Percentiles rank a stretch among this genome's conserved stretches.
phyloP scores from a whole-genome alignment of 2,797 vertebrate species.

The Scarus forsteni region DNA sequence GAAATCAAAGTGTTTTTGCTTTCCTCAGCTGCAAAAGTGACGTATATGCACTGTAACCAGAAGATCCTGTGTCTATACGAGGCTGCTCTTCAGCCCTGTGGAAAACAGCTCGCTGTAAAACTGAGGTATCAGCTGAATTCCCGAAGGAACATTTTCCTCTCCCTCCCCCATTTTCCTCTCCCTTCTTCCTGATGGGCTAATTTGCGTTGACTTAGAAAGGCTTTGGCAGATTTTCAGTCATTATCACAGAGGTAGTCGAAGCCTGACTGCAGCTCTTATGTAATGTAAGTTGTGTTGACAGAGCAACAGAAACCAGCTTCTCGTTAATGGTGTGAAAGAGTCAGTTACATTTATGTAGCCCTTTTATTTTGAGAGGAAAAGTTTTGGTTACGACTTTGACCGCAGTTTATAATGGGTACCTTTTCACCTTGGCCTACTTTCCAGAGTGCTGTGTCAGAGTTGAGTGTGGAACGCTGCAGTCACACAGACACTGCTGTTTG shows the following conservation, averaged over 20 bases:
- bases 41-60: background rate
- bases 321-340: constrained; percentile 2
- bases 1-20: too few relatives aligned
- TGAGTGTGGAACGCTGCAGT: constrained; percentile 43
- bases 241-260: constrained; percentile 56
- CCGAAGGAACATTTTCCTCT: constrained; percentile 45
- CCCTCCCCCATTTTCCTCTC: constrained; percentile 43
- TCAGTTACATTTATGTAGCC: constrained; percentile 8
- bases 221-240: constrained; percentile 56
- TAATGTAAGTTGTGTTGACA: constrained; percentile 30
- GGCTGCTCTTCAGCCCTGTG: constrained; percentile 36
- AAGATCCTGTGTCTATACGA: constrained; percentile 8
- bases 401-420: constrained; percentile 15
- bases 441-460: constrained; percentile 63
- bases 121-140: constrained; percentile 38
- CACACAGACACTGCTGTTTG: constrained; percentile 43
- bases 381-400: constrained; percentile 15
- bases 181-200: constrained; percentile 47
- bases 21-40: too few relatives aligned
- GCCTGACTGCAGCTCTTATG: constrained; percentile 41
- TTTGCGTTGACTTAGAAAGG: constrained; percentile 43
- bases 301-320: constrained; percentile 14
- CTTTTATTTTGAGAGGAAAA: constrained; percentile 14
- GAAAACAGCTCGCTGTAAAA: constrained; percentile 29
- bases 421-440: constrained; percentile 64